Conservation (phyloP, 2,797 vertebrate species). For the Philypnodon macrostomus region DNA sequence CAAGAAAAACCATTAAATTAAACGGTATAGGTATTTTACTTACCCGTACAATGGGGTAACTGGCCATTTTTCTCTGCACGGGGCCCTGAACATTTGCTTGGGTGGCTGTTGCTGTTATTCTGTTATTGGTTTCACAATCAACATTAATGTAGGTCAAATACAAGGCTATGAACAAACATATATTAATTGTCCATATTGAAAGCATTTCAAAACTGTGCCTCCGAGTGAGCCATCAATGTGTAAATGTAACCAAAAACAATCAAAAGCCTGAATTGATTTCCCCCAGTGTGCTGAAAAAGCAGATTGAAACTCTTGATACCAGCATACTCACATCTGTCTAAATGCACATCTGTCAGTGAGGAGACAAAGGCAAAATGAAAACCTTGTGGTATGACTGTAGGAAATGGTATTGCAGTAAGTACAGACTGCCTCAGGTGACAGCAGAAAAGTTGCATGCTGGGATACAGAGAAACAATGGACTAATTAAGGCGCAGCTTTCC, state of each 20-base stretch:
- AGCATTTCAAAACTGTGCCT: conserved; percentile 10
- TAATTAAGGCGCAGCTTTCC: conserved; percentile 66
- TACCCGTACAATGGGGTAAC: no score
- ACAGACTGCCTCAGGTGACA: conserved; percentile 70
- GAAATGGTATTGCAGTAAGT: conserved; percentile 25
- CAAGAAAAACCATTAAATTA: no score
- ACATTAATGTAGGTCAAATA: no score
- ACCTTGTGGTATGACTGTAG: conserved; percentile 23
- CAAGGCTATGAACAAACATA: no score
- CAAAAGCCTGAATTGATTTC: conserved; percentile 36
- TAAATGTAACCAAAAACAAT: conserved; percentile 51
- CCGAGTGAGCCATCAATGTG: conserved; percentile 26
- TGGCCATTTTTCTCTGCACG: no score
- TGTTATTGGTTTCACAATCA: background rate
- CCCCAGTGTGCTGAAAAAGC: conserved; percentile 39
- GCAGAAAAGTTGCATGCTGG: conserved; percentile 61
- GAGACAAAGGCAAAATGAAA: conserved; percentile 35
- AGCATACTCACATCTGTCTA: conserved; percentile 35
- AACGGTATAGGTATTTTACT: no score
- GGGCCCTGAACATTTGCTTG: no score
- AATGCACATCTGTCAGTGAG: conserved; percentile 40
- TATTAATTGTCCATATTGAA: no score
- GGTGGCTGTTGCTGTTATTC: no score
- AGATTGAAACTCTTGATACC: conserved; percentile 54
- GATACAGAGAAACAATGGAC: conserved; percentile 59